Evolutionary conservation across 1,140 invertebrate genomes (phyloP).

Genomic region (Hycleus phaleratus): DNA sequence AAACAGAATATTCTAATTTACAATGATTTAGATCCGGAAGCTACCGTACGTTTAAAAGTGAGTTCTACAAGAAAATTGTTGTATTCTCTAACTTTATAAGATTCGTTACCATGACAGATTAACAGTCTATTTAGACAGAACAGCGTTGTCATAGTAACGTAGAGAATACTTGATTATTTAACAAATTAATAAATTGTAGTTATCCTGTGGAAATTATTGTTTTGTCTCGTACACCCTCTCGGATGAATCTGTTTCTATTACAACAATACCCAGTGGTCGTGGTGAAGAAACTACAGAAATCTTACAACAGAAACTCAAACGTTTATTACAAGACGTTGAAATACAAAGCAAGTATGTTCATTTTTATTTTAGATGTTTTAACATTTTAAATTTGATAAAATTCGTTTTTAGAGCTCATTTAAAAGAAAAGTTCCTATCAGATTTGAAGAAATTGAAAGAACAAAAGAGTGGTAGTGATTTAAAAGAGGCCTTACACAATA

Average conservation of each 20-base stretch:
- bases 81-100: too few species aligned
- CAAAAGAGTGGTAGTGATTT: conserved; percentile 79
- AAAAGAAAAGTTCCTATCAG: conserved; percentile 94
- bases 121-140: too few species aligned
- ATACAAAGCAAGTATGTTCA: conserved; percentile 76
- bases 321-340: conserved; percentile 87
- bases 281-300: conserved; percentile 31
- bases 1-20: conserved; percentile 93
- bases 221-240: conserved; percentile 80
- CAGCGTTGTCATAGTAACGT: too few species aligned
- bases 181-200: conserved; percentile 45
- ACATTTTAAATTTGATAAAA: background rate
- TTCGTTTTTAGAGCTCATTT: conserved; percentile 73
- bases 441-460: conserved; percentile 89
- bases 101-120: too few species aligned
- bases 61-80: conserved; percentile 6
- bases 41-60: conserved; percentile 78
- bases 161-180: background rate
- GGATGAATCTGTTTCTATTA: conserved; percentile 62
- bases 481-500: conserved; percentile 76
- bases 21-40: conserved; percentile 82
- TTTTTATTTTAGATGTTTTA: background rate
- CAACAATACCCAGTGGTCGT: conserved; percentile 44
- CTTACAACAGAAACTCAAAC: conserved; percentile 57
- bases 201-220: conserved; percentile 79